Conservation (phyloP, 2,797 vertebrate genomes). For the Mormyrus hasselquistii region DNA sequence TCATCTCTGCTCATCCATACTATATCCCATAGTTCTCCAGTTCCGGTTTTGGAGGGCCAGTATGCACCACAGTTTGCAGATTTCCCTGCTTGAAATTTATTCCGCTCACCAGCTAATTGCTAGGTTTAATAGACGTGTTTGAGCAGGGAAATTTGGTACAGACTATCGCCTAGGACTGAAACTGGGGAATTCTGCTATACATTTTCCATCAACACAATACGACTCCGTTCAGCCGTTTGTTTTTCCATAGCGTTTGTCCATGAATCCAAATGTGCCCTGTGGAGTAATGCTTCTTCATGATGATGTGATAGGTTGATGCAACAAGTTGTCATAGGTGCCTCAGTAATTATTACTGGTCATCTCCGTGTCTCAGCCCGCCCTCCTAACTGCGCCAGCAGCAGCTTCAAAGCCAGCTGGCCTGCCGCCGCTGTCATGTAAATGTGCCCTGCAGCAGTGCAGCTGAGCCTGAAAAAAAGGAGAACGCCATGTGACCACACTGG, state of each 20-base stretch:
- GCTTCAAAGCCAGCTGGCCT: background rate
- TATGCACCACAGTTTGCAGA: background rate
- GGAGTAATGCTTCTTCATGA: background rate
- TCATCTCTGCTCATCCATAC: background rate
- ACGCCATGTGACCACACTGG: background rate
- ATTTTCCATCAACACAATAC: background rate
- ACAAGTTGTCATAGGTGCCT: conserved; percentile 5
- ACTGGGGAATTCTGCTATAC: background rate
- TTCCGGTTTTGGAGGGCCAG: background rate
- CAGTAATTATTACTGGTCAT: conserved; percentile 29
- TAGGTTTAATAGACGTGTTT: background rate
- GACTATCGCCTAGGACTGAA: background rate
- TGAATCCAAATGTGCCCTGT: conserved; percentile 3
- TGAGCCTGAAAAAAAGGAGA: background rate
- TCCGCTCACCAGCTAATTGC: background rate
- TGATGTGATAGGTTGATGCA: background rate
- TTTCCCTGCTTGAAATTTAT: background rate
- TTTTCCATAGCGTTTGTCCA: background rate
- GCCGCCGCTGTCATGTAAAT: background rate
- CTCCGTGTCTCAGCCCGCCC: conserved; percentile 26
- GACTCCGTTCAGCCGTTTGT: background rate
- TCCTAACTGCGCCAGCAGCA: conserved; percentile 29
- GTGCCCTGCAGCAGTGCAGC: background rate
- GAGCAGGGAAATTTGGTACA: background rate
- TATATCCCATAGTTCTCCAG: background rate